A percentile compares a stretch with the other conserved stretches of the same genome.
Evolutionary conservation across 2,113 vertebrate species (phyloP).

Genomic region (Steatornis caripensis): DNA sequence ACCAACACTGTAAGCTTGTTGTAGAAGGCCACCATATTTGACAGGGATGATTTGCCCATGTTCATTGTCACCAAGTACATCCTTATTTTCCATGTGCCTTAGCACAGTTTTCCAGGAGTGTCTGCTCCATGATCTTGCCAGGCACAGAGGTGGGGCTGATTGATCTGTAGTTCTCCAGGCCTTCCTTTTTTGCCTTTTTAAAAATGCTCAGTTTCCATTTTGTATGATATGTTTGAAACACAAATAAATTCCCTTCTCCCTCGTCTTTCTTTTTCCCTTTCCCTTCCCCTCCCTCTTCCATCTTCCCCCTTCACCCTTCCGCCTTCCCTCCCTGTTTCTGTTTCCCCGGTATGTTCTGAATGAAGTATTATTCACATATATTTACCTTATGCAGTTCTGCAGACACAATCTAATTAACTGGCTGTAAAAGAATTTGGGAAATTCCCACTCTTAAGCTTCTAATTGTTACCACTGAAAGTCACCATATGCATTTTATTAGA

Average conservation of each 20-base stretch:
- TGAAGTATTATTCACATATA: neutral
- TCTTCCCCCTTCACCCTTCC: too few relatives aligned
- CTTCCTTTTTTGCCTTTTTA: too few relatives aligned
- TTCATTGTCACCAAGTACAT: too few relatives aligned
- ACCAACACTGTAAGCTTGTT: too few relatives aligned
- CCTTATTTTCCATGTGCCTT: too few relatives aligned
- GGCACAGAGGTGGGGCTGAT: too few relatives aligned
- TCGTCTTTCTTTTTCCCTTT: neutral
- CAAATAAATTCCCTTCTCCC: neutral
- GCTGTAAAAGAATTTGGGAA: neutral
- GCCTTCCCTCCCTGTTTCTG: neutral
- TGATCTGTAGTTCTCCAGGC: too few relatives aligned
- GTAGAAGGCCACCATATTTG: too few relatives aligned
- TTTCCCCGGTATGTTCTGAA: neutral
- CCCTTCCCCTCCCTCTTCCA: neutral
- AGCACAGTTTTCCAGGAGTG: too few relatives aligned
- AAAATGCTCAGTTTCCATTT: neutral
- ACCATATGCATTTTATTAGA: neutral
- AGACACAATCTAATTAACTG: neutral
- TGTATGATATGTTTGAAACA: neutral
- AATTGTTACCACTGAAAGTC: neutral
- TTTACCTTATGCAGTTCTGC: neutral
- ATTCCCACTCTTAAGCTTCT: neutral
- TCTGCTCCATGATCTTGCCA: too few relatives aligned
- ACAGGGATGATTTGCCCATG: too few relatives aligned